Evolutionary conservation across 2,888 invertebrate genomes (phyloP).

Genomic region (Caenorhabditis becei): DNA sequence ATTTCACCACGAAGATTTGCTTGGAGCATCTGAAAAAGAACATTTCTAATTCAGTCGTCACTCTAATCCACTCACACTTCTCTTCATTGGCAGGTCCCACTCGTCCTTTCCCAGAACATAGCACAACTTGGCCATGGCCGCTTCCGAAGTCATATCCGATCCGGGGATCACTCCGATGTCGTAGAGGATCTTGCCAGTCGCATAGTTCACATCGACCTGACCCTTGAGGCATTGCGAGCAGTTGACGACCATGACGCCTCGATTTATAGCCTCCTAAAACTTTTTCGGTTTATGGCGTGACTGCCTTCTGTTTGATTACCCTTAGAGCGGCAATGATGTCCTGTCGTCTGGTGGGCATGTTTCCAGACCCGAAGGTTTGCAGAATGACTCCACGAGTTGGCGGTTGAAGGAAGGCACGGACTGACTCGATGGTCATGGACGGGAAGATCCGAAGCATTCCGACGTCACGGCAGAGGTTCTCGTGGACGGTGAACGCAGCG

Average conservation of each 20-base stretch:
- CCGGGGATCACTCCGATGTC: conserved; percentile 89
- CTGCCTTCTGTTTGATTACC: conserved; percentile 83
- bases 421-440: conserved; percentile 89
- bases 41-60: neutral
- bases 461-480: conserved; percentile 89
- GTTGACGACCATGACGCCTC: conserved; percentile 92
- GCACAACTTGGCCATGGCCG: conserved; percentile 92
- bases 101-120: conserved; percentile 90
- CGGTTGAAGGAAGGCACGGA: conserved; percentile 85
- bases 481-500: conserved; percentile 85
- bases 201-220: conserved; percentile 89
- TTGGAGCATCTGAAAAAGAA: conserved; percentile 86
- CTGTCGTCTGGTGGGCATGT: conserved; percentile 90
- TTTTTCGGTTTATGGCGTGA: neutral
- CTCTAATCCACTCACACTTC: conserved; percentile 59
- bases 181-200: conserved; percentile 88
- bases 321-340: conserved; percentile 87
- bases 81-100: conserved; percentile 82
- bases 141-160: conserved; percentile 94
- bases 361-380: conserved; percentile 94
- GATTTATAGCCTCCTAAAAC: conserved; percentile 73
- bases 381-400: conserved; percentile 91
- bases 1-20: conserved; percentile 89
- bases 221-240: conserved; percentile 93
- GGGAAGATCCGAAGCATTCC: conserved; percentile 92